Percentiles rank a stretch among this genome's conserved stretches.
These are phyloP conservation scores for Limnephilus rhombicus DNA, from an alignment of 2,888 invertebrate species.

Conservation along the genomic window DNA sequence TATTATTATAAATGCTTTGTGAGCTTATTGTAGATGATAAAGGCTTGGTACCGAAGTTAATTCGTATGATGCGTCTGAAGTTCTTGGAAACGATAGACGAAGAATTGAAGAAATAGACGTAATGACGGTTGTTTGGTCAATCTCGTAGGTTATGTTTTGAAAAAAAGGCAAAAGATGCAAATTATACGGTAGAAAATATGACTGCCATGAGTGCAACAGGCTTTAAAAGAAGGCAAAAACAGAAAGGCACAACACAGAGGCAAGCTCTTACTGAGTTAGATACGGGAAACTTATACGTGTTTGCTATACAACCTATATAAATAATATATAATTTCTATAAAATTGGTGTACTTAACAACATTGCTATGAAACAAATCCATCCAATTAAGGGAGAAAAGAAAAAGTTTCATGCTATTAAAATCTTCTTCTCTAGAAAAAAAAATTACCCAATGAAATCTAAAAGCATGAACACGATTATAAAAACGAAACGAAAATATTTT, in stretches of 20 bases:
- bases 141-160: not conserved
- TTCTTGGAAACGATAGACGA: not conserved
- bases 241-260: not conserved
- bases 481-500: not conserved
- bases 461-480: not conserved
- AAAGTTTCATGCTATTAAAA: not conserved
- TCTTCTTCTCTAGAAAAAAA: not conserved
- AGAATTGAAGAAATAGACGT: not conserved
- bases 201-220: not conserved
- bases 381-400: not conserved
- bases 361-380: not conserved
- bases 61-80: not conserved
- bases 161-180: not conserved
- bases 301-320: not conserved
- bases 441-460: not conserved
- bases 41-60: too few relatives aligned
- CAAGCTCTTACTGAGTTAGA: not conserved
- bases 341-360: not conserved
- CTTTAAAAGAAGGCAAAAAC: not conserved
- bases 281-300: not conserved
- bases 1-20: not conserved
- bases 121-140: not conserved
- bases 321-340: too few relatives aligned
- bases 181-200: not conserved
- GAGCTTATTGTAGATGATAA: not conserved